Percentiles rank a stretch among this genome's conserved stretches.
Conservation (phyloP, 2,888 invertebrate species). For the Zele albiditarsus region DNA sequence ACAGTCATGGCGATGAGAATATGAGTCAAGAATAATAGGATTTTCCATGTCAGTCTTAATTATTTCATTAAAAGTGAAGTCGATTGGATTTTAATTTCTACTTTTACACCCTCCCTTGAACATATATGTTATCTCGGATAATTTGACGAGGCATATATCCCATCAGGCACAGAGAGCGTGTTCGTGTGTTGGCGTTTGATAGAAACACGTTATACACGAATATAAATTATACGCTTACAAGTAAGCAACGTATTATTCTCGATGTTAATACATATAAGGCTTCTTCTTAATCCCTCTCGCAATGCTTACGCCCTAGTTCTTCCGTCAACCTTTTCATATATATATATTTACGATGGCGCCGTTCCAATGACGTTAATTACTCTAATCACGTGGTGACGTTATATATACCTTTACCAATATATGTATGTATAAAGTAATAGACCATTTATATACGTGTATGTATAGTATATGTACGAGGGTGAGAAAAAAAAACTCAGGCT, state of each 20-base stretch:
- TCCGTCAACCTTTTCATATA: slow-evolving; percentile 47
- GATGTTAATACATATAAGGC: slow-evolving; percentile 58
- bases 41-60: background rate
- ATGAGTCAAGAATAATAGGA: background rate
- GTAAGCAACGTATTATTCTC: slow-evolving; percentile 52
- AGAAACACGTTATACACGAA: slow-evolving; percentile 55
- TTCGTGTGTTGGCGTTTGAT: background rate
- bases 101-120: slow-evolving; percentile 2
- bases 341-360: slow-evolving; percentile 13
- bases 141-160: slow-evolving; percentile 52
- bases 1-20: background rate
- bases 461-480: background rate
- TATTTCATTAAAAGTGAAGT: background rate
- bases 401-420: slow-evolving; percentile 30
- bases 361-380: slow-evolving; percentile 60
- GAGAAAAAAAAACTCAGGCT: slow-evolving; percentile 22
- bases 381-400: slow-evolving; percentile 60
- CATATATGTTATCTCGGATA: slow-evolving; percentile 29
- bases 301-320: slow-evolving; percentile 68
- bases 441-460: background rate
- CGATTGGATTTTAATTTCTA: background rate
- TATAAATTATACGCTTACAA: slow-evolving; percentile 63
- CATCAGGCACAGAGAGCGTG: slow-evolving; percentile 35
- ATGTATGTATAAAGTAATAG: slow-evolving; percentile 18
- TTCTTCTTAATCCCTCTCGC: slow-evolving; percentile 70